phyloP scores from a whole-genome alignment of 2,797 vertebrate genomes.

The Artibeus lituratus region DNA sequence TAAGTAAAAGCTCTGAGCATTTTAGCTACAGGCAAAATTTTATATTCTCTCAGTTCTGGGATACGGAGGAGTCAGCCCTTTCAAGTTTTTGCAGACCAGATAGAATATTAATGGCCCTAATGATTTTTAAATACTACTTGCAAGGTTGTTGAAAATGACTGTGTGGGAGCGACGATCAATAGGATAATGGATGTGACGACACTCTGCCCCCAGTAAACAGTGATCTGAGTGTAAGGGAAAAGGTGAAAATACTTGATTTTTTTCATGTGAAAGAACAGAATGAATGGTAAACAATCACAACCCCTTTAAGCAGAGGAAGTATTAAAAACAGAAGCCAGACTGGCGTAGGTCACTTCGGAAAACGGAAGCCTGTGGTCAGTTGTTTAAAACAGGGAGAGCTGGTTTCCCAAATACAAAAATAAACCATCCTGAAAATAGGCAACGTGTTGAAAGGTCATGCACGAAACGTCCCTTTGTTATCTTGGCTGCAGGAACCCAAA shows the following conservation, averaged over 20 bases:
- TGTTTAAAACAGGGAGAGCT: not conserved
- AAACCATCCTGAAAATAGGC: not conserved
- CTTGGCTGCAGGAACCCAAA: not conserved
- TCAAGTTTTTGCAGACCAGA: constrained; percentile 70
- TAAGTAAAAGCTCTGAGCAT: constrained; percentile 22
- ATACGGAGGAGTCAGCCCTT: constrained; percentile 61
- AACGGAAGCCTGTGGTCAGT: not conserved
- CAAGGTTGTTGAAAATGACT: constrained; percentile 72
- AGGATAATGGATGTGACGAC: constrained; percentile 67
- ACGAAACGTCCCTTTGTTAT: not conserved
- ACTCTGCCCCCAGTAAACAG: constrained; percentile 13
- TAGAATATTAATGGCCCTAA: constrained; percentile 72
- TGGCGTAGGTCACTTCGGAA: not conserved
- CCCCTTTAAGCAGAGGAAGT: not conserved
- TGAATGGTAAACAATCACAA: not conserved
- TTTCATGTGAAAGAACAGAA: not conserved
- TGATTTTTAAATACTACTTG: constrained; percentile 72
- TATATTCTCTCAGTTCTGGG: constrained; percentile 42
- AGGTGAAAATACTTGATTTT: constrained; percentile 4
- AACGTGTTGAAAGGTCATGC: not conserved
- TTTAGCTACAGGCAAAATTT: constrained; percentile 52
- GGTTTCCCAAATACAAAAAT: constrained; percentile 39
- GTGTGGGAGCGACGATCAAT: constrained; percentile 63
- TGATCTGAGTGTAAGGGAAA: not conserved
- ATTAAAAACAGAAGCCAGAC: constrained; percentile 18